A percentile compares a stretch with the other conserved stretches of the same genome.
Conservation (phyloP, 2,888 invertebrate species). For the Cephalotes varians region DNA sequence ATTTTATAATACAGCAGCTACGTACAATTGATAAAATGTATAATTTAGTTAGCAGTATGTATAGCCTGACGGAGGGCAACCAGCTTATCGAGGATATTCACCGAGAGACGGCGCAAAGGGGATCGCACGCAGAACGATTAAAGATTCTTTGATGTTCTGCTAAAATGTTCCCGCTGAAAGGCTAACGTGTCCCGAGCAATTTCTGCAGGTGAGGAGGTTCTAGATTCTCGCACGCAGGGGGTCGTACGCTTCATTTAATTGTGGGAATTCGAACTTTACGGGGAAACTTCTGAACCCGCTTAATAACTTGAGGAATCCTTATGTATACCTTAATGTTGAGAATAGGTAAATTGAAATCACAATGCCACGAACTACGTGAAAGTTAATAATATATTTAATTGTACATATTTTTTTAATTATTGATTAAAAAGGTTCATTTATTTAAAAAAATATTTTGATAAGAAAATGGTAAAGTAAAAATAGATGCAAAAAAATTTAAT, state of each 20-base stretch:
- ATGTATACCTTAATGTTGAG: conserved; percentile 65
- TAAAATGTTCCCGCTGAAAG: conserved; percentile 83
- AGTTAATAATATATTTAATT: conserved; percentile 14
- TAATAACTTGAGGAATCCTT: conserved; percentile 79
- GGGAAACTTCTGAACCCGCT: conserved; percentile 76
- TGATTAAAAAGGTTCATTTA: background rate
- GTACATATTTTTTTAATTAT: background rate
- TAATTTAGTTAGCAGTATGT: conserved; percentile 30
- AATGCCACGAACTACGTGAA: conserved; percentile 55
- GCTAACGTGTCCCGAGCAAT: conserved; percentile 81
- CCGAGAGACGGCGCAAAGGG: conserved; percentile 76
- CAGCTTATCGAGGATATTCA: conserved; percentile 70
- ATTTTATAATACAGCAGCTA: too few relatives aligned
- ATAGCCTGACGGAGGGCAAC: conserved; percentile 63
- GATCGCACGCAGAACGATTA: conserved; percentile 75
- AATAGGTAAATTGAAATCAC: conserved; percentile 72
- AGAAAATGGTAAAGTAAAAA: background rate
- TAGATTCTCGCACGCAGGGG: conserved; percentile 75
- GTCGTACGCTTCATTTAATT: conserved; percentile 83
- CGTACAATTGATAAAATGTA: background rate
- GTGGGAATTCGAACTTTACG: conserved; percentile 79
- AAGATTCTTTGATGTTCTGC: conserved; percentile 84
- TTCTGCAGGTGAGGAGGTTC: conserved; percentile 81
- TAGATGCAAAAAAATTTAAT: background rate
- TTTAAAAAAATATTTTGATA: background rate